A percentile compares a stretch with the other conserved stretches of the same genome.
phyloP scores from a whole-genome alignment of 37 sponge, comb jelly and placozoan species.

The Geodia barretti region DNA sequence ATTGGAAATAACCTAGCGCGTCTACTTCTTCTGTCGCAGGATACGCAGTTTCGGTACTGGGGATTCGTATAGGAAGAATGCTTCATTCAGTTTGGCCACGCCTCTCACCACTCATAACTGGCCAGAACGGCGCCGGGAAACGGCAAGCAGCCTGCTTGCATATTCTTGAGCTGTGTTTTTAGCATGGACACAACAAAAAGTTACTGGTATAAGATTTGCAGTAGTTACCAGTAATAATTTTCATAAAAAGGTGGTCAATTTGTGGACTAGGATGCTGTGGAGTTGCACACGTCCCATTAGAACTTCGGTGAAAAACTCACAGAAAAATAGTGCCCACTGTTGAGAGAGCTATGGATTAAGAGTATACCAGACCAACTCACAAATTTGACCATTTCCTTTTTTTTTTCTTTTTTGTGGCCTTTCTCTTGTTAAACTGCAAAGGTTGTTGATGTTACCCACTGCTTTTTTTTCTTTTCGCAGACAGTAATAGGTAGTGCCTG shows the following conservation, averaged over 20 bases:
- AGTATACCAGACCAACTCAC: neutral
- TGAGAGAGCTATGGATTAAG: neutral
- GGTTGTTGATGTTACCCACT: neutral
- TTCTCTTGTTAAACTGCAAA: neutral
- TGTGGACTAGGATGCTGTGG: too few species aligned
- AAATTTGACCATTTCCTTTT: neutral
- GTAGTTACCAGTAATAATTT: too few species aligned
- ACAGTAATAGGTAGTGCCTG: conserved; percentile 97
- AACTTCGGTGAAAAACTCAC: conserved; percentile 68
- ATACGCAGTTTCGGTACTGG: conserved; percentile 84
- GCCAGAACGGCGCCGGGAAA: conserved; percentile 98
- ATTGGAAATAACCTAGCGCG: neutral
- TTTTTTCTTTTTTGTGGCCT: neutral
- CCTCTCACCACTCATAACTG: conserved; percentile 95
- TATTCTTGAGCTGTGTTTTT: too few species aligned
- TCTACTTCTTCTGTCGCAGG: conserved; percentile 34
- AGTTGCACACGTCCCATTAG: too few species aligned
- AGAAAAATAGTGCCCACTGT: too few species aligned
- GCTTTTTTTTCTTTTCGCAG: conserved; percentile 29
- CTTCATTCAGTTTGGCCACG: conserved; percentile 71
- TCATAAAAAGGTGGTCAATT: too few species aligned
- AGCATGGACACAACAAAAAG: too few species aligned
- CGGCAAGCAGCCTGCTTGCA: too few species aligned
- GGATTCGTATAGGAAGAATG: conserved; percentile 55
- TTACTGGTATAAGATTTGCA: too few species aligned